Percentiles rank a stretch among this genome's conserved stretches.
Conservation (phyloP, 2,888 invertebrate species). For the Sesia apiformis region DNA sequence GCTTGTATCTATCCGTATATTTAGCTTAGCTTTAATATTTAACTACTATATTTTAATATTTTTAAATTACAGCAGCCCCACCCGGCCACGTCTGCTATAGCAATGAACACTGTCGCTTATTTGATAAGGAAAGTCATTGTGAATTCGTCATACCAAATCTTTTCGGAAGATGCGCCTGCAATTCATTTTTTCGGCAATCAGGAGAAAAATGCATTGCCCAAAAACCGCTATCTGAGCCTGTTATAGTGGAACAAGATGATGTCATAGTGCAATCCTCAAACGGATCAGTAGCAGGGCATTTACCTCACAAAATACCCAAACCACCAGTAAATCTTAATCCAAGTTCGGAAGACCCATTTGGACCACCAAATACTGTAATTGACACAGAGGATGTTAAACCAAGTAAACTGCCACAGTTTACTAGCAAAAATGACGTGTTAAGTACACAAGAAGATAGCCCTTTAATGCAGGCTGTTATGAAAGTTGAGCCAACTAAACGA, state of each 20-base stretch:
- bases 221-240: slow-evolving; percentile 44
- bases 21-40: neutral
- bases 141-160: slow-evolving; percentile 92
- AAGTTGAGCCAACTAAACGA: slow-evolving; percentile 50
- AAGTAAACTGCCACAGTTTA: slow-evolving; percentile 45
- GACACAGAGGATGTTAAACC: slow-evolving; percentile 42
- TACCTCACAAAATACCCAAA: slow-evolving; percentile 27
- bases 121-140: slow-evolving; percentile 88
- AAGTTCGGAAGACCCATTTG: slow-evolving; percentile 26
- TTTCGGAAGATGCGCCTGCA: slow-evolving; percentile 91
- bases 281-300: slow-evolving; percentile 19
- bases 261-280: slow-evolving; percentile 23
- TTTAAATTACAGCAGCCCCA: slow-evolving; percentile 79
- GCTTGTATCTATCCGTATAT: neutral
- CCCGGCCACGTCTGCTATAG: slow-evolving; percentile 92
- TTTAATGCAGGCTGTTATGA: slow-evolving; percentile 57
- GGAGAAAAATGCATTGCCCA: slow-evolving; percentile 77
- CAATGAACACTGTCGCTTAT: slow-evolving; percentile 90
- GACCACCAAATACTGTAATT: slow-evolving; percentile 25
- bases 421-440: slow-evolving; percentile 51
- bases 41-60: neutral
- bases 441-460: slow-evolving; percentile 59
- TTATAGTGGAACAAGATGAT: slow-evolving; percentile 52
- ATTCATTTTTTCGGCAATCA: slow-evolving; percentile 77
- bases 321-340: slow-evolving; percentile 24